phyloP scores from a whole-genome alignment of 2,797 vertebrate species.

The Heliangelus exortis region DNA sequence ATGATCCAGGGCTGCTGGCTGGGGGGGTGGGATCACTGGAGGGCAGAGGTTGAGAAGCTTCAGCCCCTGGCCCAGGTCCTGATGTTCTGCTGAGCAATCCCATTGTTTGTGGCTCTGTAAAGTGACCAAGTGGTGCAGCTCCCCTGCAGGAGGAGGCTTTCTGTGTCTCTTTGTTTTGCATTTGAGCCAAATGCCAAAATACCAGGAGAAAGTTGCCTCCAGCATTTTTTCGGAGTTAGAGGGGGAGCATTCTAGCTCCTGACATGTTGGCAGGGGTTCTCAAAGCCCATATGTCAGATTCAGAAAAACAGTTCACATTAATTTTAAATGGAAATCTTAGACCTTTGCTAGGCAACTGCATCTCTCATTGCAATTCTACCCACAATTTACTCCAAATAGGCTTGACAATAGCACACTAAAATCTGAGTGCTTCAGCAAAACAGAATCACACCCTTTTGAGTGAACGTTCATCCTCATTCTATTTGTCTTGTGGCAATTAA shows the following conservation, averaged over 20 bases:
- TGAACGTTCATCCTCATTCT: constrained; percentile 16
- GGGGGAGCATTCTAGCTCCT: constrained; percentile 49
- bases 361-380: constrained; percentile 62
- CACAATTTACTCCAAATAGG: constrained; percentile 51
- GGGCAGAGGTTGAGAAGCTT: not conserved
- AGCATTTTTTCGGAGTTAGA: not conserved
- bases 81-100: rapidly evolving
- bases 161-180: not conserved
- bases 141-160: not conserved
- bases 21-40: not conserved
- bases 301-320: constrained; percentile 57
- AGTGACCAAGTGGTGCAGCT: not conserved
- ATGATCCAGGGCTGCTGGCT: rapidly evolving
- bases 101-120: rapidly evolving
- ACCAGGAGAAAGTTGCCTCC: constrained; percentile 41
- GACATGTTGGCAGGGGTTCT: constrained; percentile 67
- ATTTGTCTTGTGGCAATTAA: constrained; percentile 60
- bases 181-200: constrained; percentile 16
- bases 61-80: not conserved
- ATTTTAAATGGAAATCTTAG: constrained; percentile 71
- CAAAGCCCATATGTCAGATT: constrained; percentile 64
- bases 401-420: constrained; percentile 34
- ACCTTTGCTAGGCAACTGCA: constrained; percentile 69
- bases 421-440: constrained; percentile 60
- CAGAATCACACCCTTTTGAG: constrained; percentile 35